phyloP scores from a whole-genome alignment of 2,113 vertebrate species.

The Xyrauchen texanus region DNA sequence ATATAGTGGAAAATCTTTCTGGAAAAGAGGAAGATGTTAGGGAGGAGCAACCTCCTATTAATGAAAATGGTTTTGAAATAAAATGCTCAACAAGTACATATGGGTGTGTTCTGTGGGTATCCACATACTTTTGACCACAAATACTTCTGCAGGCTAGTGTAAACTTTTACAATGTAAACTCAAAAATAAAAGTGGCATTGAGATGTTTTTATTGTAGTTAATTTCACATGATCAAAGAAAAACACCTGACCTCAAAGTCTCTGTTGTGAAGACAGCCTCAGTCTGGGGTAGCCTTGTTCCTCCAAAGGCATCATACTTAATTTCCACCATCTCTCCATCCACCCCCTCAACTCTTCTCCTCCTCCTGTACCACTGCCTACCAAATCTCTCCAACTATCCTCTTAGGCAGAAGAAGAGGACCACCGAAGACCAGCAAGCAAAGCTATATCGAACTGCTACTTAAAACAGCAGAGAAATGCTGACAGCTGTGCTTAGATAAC shows the following conservation, averaged over 20 bases:
- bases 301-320: conserved; percentile 63
- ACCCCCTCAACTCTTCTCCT: background rate
- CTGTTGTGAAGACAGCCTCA: conserved; percentile 58
- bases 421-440: conserved; percentile 58
- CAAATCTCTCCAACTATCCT: conserved; percentile 11
- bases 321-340: conserved; percentile 12
- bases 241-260: conserved; percentile 57
- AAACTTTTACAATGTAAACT: background rate
- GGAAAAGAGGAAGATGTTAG: too few species aligned
- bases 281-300: conserved; percentile 49
- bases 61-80: too few species aligned
- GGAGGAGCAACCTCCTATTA: too few species aligned
- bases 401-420: conserved; percentile 47
- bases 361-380: conserved; percentile 34
- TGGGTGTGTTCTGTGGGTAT: too few species aligned
- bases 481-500: conserved; percentile 43
- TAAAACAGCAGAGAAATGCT: conserved; percentile 42
- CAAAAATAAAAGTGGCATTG: background rate
- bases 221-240: too few species aligned
- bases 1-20: too few species aligned
- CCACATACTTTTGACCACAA: too few species aligned
- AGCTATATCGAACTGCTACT: conserved; percentile 48
- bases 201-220: too few species aligned
- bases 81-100: too few species aligned
- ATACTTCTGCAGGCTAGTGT: too few species aligned